A percentile compares a stretch with the other conserved stretches of the same genome.
Evolutionary conservation across 2,113 vertebrate species (phyloP).

Genomic region (Paramormyrops kingsleyae): DNA sequence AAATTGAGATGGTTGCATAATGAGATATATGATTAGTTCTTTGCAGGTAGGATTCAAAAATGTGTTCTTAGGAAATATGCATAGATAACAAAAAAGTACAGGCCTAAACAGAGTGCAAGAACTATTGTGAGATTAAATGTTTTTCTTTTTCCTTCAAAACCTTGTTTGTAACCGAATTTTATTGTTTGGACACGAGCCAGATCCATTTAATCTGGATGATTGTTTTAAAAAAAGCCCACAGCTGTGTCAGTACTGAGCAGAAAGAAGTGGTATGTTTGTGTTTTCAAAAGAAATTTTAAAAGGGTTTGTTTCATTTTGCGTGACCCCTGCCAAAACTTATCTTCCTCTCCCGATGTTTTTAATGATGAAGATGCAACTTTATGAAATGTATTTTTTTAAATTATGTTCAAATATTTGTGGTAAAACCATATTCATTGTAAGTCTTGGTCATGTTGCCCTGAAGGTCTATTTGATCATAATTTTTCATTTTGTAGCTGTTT

Average conservation of each 20-base stretch:
- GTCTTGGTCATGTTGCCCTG: not conserved
- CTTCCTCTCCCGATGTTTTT: not conserved
- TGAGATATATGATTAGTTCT: not conserved
- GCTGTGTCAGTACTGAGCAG: not conserved
- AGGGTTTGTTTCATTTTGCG: not conserved
- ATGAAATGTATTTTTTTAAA: not conserved
- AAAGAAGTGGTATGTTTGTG: not conserved
- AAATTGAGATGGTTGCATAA: not conserved
- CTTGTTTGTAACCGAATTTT: slow-evolving; percentile 14
- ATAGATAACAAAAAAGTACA: slow-evolving; percentile 80
- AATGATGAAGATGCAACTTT: not conserved
- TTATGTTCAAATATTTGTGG: slow-evolving; percentile 1
- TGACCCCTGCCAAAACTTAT: not conserved
- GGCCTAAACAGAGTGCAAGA: slow-evolving; percentile 44
- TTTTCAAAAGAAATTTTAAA: not conserved
- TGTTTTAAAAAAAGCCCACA: not conserved
- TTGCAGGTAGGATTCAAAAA: slow-evolving; percentile 32
- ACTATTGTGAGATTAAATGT: slow-evolving; percentile 62
- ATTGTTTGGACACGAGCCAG: not conserved
- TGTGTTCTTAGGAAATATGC: slow-evolving; percentile 63
- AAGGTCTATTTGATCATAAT: not conserved
- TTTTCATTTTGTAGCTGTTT: not conserved
- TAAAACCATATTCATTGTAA: not conserved
- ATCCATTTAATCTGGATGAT: not conserved
- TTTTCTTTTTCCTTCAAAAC: slow-evolving; percentile 38